Evolutionary conservation across 2,888 invertebrate species (phyloP), one percentile per base, ranked within the genome.

Genomic region (Capitulum mitella): DNA sequence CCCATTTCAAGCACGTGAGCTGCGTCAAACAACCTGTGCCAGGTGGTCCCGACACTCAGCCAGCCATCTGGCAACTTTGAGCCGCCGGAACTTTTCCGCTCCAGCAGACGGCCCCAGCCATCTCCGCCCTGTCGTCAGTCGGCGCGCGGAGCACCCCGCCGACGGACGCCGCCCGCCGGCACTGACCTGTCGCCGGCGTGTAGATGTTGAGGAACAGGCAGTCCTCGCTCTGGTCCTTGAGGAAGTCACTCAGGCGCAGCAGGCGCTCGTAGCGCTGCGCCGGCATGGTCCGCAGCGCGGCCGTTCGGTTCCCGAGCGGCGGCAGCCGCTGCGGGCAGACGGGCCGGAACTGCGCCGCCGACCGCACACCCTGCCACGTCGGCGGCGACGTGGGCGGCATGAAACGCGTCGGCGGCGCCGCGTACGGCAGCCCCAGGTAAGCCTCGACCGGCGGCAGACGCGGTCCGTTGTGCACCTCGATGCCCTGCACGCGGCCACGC

Each of bases 121-220:
- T n/a, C n/a, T n/a, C n/a, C n/a, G n/a, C n/a, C n/a, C n/a, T n/a
- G n/a, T n/a, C n/a, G n/a, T n/a, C n/a, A n/a, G n/a, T n/a, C n/a
- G n/a, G n/a, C n/a, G n/a, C n/a, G n/a, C n/a, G n/a, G n/a, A n/a
- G n/a, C n/a, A n/a, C n/a, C n/a, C 12, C 43, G 43, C 43, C 12
- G 43, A 43, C 43, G 43, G n/a, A n/a, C 43, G 43, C 6, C 12
- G 43, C 5, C 5, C 43, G 12, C 43, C 43, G 29, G n/a, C 61
- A 64, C 81, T 78, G 29, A 81, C 81, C 81, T 79, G 77, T 79
- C 48, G 79, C 79, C 10, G 98, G 97, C 16, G 96, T 92, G 87
- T 94, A 98, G 85, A 98, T 92, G 86, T 98, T 98, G 87, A 98
- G 90, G 86, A 95, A 96, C 81, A 98, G 89, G 85, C 98, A 98